A percentile compares a stretch with the other conserved stretches of the same genome.
Evolutionary conservation across 2,797 vertebrate species (phyloP).

Genomic region (Premnoplex brunnescens): DNA sequence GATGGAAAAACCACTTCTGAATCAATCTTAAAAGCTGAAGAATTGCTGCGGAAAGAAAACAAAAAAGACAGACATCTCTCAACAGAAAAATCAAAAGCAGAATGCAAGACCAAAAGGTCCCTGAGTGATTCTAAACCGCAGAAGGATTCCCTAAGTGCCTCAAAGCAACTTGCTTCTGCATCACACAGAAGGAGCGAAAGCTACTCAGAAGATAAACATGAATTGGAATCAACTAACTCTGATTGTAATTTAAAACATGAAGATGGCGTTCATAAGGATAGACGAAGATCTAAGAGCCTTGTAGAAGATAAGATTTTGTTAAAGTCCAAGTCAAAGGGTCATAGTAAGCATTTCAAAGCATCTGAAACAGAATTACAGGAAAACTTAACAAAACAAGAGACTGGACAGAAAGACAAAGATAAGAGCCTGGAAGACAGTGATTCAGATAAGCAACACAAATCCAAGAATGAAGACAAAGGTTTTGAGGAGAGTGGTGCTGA

Average conservation of each 20-base stretch:
- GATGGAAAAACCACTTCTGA: conserved; percentile 81
- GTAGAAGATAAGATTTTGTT: conserved; percentile 79
- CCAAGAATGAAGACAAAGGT: conserved; percentile 81
- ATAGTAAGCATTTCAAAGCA: conserved; percentile 77
- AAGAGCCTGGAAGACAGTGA: conserved; percentile 74
- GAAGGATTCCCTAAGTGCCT: conserved; percentile 78
- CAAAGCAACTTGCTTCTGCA: conserved; percentile 60
- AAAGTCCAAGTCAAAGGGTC: conserved; percentile 83
- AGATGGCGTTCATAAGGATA: conserved; percentile 83
- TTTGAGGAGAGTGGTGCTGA: conserved; percentile 57
- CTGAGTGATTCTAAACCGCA: conserved; percentile 83
- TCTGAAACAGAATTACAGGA: conserved; percentile 79
- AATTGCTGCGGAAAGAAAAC: conserved; percentile 76
- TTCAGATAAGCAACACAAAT: conserved; percentile 81
- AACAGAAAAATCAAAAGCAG: conserved; percentile 77
- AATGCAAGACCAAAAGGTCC: conserved; percentile 79
- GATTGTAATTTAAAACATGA: conserved; percentile 84
- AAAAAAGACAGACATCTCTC: conserved; percentile 79
- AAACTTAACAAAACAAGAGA: conserved; percentile 46
- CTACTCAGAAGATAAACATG: conserved; percentile 87
- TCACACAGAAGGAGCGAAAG: conserved; percentile 76
- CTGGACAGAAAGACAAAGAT: conserved; percentile 80
- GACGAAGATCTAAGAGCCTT: conserved; percentile 84
- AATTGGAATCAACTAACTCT: conserved; percentile 75
- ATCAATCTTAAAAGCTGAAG: conserved; percentile 77